phyloP scores from a whole-genome alignment of 1,140 invertebrate species.

The Laupala kohalensis region DNA sequence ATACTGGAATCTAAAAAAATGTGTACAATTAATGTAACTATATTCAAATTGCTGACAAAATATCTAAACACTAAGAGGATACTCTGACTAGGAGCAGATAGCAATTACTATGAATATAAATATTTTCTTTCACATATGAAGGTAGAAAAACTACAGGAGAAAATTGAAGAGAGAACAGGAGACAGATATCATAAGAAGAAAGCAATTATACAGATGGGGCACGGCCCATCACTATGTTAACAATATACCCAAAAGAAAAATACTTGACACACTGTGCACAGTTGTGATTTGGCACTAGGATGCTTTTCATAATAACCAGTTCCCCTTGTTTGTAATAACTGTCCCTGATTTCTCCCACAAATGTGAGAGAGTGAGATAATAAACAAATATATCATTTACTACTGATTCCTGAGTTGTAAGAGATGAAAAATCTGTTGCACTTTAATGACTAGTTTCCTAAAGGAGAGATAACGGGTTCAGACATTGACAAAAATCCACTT shows the following conservation, averaged over 20 bases:
- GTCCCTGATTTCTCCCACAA: constrained; percentile 5
- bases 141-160: constrained; percentile 9
- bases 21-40: constrained; percentile 10
- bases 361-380: neutral
- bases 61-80: constrained; percentile 10
- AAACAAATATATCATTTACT: constrained; percentile 9
- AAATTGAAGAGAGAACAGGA: constrained; percentile 4
- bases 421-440: constrained; percentile 11
- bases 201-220: neutral
- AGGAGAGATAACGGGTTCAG: constrained; percentile 9
- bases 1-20: constrained; percentile 11
- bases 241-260: constrained; percentile 4
- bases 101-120: constrained; percentile 13
- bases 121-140: constrained; percentile 11
- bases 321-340: constrained; percentile 1
- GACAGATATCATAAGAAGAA: constrained; percentile 4
- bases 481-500: constrained; percentile 5
- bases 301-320: neutral
- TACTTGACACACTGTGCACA: constrained; percentile 9
- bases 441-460: constrained; percentile 12
- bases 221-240: neutral
- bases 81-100: constrained; percentile 15
- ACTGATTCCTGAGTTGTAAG: constrained; percentile 12
- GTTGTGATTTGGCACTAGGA: constrained; percentile 12
- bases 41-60: constrained; percentile 1